Conservation (phyloP, 1,140 invertebrate genomes). For the Lordiphosa stackelbergi region DNA sequence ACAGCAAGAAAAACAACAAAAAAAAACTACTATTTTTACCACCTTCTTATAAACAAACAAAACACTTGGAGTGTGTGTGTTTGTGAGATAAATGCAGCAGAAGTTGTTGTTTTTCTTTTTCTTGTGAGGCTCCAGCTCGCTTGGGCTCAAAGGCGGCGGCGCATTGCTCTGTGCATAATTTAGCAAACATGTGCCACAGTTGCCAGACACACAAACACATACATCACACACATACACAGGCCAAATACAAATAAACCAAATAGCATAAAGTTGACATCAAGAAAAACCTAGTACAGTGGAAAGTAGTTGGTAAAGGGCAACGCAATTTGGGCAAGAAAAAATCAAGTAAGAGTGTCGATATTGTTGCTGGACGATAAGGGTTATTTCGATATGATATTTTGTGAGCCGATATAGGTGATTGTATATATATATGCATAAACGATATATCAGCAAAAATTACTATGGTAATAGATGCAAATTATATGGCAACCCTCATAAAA, state of each 20-base stretch:
- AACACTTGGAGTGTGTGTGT: constrained; percentile 7
- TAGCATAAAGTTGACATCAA: background rate
- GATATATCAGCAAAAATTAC: no score
- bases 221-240: constrained; percentile 3
- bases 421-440: no score
- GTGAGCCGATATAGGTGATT: no score
- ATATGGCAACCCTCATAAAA: no score
- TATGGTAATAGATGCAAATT: no score
- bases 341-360: no score
- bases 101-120: constrained; percentile 6
- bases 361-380: no score
- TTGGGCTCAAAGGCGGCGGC: constrained; percentile 29
- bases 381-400: no score
- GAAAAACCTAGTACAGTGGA: background rate
- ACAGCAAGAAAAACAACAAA: no score
- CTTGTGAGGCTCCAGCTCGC: background rate
- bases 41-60: constrained; percentile 10
- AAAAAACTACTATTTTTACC: constrained; percentile 4
- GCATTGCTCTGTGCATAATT: constrained; percentile 58
- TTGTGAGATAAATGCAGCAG: no score
- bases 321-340: no score
- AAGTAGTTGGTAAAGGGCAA: background rate
- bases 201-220: constrained; percentile 31
- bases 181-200: constrained; percentile 55
- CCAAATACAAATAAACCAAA: constrained; percentile 3